These are phyloP conservation scores for Athene noctua DNA, from an alignment of 2,113 vertebrate species.

Conservation along the genomic window DNA sequence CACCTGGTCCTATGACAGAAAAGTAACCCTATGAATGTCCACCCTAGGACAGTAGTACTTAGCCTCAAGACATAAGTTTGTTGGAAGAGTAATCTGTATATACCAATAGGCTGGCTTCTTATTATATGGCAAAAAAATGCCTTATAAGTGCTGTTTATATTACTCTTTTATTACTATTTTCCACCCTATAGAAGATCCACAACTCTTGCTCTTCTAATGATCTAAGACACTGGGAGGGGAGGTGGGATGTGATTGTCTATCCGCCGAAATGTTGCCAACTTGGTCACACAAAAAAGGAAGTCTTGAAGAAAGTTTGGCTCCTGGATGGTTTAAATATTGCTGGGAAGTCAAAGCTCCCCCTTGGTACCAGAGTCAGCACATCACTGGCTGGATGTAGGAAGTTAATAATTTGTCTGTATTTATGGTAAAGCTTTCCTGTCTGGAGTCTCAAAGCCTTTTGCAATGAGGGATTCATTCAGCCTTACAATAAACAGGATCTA, in stretches of 20 bases:
- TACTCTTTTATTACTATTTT: neutral
- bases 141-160: neutral
- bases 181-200: neutral
- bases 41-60: neutral
- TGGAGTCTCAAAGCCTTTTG: neutral
- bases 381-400: conserved; percentile 10
- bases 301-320: neutral
- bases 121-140: neutral
- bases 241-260: neutral
- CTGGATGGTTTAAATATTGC: neutral
- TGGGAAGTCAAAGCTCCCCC: neutral
- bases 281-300: neutral
- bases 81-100: neutral
- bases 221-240: neutral
- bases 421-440: conserved; percentile 7
- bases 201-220: neutral
- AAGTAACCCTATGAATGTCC: neutral
- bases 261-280: neutral
- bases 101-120: neutral
- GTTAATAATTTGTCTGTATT: conserved; percentile 26
- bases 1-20: neutral
- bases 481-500: conserved; percentile 31
- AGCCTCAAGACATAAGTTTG: neutral
- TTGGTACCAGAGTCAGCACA: neutral
- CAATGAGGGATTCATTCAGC: neutral